These are phyloP conservation scores for Cataglyphis livida DNA, from an alignment of 2,888 invertebrate species.

Conservation along the genomic window DNA sequence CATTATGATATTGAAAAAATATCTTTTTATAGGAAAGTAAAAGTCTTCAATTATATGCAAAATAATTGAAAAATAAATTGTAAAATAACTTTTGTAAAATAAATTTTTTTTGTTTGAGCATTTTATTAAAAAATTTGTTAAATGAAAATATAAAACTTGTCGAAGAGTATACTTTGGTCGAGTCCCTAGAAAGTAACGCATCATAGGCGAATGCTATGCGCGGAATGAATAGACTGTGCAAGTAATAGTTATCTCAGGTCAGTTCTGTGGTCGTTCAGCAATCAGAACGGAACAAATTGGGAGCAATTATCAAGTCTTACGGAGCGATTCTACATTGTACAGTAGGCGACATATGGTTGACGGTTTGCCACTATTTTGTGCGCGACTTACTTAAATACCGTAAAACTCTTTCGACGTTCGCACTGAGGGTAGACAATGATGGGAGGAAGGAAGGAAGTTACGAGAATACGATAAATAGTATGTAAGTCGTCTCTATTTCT, in stretches of 20 bases:
- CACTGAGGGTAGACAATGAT: constrained; percentile 30
- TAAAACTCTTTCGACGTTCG: constrained; percentile 53
- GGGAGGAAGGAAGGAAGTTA: constrained; percentile 25
- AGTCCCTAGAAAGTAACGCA: neutral
- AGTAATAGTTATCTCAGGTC: constrained; percentile 69
- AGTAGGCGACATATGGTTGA: constrained; percentile 66
- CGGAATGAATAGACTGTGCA: constrained; percentile 15
- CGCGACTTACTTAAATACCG: constrained; percentile 61
- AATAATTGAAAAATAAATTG: no score
- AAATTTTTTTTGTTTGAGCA: neutral
- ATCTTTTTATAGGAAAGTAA: neutral
- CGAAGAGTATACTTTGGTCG: neutral
- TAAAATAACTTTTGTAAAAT: neutral
- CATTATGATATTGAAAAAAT: neutral
- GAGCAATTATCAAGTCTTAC: constrained; percentile 61
- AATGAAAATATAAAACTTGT: neutral
- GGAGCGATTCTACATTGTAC: constrained; percentile 61
- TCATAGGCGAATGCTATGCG: neutral
- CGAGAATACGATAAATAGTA: constrained; percentile 3
- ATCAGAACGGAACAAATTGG: constrained; percentile 76
- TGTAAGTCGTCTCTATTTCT: constrained; percentile 31
- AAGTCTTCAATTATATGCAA: neutral
- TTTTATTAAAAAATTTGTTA: neutral
- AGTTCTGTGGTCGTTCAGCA: constrained; percentile 68
- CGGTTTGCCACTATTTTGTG: constrained; percentile 48